Conservation (phyloP, 1,140 invertebrate genomes). For the Chironomus striatipennis region DNA sequence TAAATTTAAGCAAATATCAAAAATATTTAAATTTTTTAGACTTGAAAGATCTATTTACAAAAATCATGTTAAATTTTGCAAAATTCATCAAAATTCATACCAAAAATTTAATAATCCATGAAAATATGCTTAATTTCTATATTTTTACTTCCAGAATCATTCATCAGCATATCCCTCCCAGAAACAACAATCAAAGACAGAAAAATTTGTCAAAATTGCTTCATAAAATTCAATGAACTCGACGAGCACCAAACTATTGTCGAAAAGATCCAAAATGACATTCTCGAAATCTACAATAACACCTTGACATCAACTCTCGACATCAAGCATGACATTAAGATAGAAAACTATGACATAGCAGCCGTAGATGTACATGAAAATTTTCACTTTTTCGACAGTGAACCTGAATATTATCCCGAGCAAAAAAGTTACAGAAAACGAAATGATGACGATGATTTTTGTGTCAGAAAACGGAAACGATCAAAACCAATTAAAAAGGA, state of each 20-base stretch:
- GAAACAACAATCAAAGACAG: not conserved
- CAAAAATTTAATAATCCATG: too few species aligned
- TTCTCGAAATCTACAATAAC: not conserved
- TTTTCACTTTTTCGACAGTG: not conserved
- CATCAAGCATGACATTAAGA: not conserved
- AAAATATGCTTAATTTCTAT: not conserved
- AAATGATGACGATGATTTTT: not conserved
- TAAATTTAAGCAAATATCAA: too few species aligned
- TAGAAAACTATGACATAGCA: not conserved
- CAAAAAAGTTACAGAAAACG: not conserved
- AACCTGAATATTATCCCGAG: not conserved
- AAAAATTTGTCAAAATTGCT: conserved; percentile 2
- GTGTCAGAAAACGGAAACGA: not conserved
- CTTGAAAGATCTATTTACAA: too few species aligned
- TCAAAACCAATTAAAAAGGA: not conserved
- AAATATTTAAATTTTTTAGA: too few species aligned
- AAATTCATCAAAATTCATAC: too few species aligned
- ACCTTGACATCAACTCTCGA: not conserved
- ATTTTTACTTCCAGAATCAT: not conserved
- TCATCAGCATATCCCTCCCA: not conserved
- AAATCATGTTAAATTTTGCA: too few species aligned
- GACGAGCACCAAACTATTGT: not conserved
- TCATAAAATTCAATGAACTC: conserved; percentile 9
- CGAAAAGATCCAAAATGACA: conserved; percentile 3
- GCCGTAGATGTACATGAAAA: not conserved